Evolutionary conservation across 2,888 invertebrate genomes (phyloP).

Genomic region (Hetaerina titia): DNA sequence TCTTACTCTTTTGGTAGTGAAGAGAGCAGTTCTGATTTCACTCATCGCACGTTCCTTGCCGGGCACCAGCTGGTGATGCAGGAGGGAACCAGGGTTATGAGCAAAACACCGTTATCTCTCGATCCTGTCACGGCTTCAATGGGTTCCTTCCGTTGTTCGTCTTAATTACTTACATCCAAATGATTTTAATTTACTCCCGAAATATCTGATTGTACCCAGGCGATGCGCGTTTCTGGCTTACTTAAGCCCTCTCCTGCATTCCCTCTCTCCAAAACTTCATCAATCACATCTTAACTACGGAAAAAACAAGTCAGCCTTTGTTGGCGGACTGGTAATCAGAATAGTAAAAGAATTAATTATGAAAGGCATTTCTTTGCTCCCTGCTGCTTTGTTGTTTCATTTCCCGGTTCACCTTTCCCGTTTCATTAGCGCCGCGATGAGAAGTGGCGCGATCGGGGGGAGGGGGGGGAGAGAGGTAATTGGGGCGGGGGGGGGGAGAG

Average conservation of each 20-base stretch:
- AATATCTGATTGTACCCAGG: background rate
- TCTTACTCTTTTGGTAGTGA: background rate
- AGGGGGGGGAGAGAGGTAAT: background rate
- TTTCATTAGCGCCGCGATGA: constrained; percentile 32
- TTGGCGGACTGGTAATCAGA: constrained; percentile 3
- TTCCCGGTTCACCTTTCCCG: background rate
- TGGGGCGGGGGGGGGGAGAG: background rate
- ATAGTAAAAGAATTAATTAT: constrained; percentile 28
- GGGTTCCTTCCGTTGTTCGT: background rate
- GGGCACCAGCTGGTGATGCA: background rate
- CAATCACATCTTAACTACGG: constrained; percentile 24
- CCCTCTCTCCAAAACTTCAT: background rate
- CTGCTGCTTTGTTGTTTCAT: background rate
- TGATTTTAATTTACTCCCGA: constrained; percentile 4
- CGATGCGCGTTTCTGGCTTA: background rate
- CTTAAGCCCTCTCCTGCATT: background rate
- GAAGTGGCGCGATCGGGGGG: background rate
- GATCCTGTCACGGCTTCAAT: background rate
- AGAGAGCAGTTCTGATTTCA: background rate
- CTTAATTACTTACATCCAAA: background rate
- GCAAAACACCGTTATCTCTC: background rate
- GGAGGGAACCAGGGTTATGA: background rate
- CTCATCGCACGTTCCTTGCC: background rate
- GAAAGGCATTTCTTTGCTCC: background rate
- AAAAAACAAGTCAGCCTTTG: background rate